Conservation (phyloP, 2,113 vertebrate species). For the Pipa parva region DNA sequence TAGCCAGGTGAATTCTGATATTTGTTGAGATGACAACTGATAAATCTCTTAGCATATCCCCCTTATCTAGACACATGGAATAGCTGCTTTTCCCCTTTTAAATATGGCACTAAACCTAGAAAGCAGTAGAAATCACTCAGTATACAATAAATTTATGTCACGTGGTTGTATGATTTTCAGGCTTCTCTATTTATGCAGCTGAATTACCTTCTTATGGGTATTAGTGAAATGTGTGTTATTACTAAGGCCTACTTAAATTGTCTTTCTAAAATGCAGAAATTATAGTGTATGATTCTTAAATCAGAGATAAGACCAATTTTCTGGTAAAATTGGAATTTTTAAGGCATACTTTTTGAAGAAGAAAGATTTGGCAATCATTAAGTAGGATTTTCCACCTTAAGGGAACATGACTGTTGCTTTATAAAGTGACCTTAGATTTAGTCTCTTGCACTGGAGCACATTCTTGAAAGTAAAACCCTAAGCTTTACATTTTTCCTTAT, state of each 20-base stretch:
- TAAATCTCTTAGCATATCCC: background rate
- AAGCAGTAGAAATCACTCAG: background rate
- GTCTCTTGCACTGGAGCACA: conserved; percentile 35
- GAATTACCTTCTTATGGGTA: background rate
- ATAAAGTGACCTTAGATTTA: conserved; percentile 42
- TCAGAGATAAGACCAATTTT: background rate
- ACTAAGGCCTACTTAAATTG: conserved; percentile 4
- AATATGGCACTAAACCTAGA: conserved; percentile 10
- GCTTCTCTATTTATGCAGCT: conserved; percentile 3
- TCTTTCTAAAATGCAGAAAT: background rate
- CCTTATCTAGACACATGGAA: background rate
- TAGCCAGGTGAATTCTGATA: background rate
- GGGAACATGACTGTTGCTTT: conserved; percentile 4
- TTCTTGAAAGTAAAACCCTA: conserved; percentile 28
- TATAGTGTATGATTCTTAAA: background rate
- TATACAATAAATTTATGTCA: conserved; percentile 18
- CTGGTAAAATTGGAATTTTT: background rate
- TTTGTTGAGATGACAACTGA: conserved; percentile 10
- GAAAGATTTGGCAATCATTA: conserved; percentile 14
- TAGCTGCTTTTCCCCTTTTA: conserved; percentile 17
- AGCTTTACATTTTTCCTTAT: conserved; percentile 21
- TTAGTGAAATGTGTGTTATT: background rate
- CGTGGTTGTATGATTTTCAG: conserved; percentile 1
- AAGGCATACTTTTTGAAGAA: background rate
- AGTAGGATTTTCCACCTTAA: conserved; percentile 4